Percentiles rank a stretch among this genome's conserved stretches.
Conservation (phyloP, 2,888 invertebrate genomes). For the Stenodema calcarata region DNA sequence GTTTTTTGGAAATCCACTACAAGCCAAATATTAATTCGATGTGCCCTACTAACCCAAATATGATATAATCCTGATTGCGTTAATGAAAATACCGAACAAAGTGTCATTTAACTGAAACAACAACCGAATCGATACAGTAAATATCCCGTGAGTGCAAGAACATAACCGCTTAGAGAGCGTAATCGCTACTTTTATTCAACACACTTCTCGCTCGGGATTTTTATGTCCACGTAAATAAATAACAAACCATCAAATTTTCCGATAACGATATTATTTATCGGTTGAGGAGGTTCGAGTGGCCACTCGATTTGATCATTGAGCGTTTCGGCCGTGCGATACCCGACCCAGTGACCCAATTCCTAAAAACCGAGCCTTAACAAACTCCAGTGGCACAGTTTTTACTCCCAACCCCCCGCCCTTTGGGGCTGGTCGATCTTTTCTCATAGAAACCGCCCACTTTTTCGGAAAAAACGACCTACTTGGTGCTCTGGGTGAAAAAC, state of each 20-base stretch:
- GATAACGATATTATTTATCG: background rate
- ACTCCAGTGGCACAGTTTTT: conserved; percentile 14
- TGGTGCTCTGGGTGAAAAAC: background rate
- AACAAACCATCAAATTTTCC: background rate
- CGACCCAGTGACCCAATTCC: background rate
- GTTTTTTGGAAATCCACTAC: too few relatives aligned
- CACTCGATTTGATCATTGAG: background rate
- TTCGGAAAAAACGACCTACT: background rate
- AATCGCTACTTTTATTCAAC: background rate
- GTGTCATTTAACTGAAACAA: too few relatives aligned
- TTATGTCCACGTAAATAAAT: background rate
- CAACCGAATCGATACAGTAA: too few relatives aligned
- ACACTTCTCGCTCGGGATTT: background rate
- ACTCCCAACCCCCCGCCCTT: background rate
- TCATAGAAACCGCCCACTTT: background rate
- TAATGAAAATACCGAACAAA: too few relatives aligned
- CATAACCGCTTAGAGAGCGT: background rate
- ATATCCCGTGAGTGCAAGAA: too few relatives aligned
- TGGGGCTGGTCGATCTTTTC: background rate
- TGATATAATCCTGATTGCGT: too few relatives aligned
- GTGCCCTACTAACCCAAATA: too few relatives aligned
- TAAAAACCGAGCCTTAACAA: background rate
- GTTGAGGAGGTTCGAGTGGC: background rate
- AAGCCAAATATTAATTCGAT: too few relatives aligned
- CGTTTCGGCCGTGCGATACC: background rate